A percentile compares a stretch with the other conserved stretches of the same genome.
Evolutionary conservation across 2,113 vertebrate species (phyloP).

Genomic region (Rhabdomys dilectus): DNA sequence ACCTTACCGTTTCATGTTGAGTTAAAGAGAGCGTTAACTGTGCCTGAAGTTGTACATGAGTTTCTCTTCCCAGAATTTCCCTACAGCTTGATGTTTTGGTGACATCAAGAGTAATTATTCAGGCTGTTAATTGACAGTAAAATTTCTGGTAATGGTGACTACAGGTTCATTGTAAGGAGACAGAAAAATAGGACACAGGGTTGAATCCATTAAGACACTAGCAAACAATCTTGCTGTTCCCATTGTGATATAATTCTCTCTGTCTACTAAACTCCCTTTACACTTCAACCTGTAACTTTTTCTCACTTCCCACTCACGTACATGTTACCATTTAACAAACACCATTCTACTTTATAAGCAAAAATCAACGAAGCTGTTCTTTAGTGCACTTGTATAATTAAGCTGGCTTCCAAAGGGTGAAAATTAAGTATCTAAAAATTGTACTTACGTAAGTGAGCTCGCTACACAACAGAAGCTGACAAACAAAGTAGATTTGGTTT

Average conservation of each 20-base stretch:
- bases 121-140: not conserved
- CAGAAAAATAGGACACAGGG: not conserved
- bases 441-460: not conserved
- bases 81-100: not conserved
- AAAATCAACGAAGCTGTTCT: not conserved
- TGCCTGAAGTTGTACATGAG: not conserved
- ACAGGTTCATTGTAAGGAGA: not conserved
- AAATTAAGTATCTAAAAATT: slow-evolving; percentile 22
- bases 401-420: not conserved
- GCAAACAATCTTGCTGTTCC: not conserved
- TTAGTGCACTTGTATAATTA: slow-evolving; percentile 4
- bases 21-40: not conserved
- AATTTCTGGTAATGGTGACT: not conserved
- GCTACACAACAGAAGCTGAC: not conserved
- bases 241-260: not conserved
- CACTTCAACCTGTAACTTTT: not conserved
- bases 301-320: not conserved
- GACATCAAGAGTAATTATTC: not conserved
- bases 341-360: not conserved
- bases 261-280: not conserved
- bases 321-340: not conserved
- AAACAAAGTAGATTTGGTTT: not conserved
- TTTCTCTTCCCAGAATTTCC: not conserved
- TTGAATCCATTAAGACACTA: not conserved
- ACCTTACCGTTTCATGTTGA: not conserved